Evolutionary conservation across 2,888 invertebrate genomes (phyloP).

Genomic region (Amblyjoppa fuscipennis): DNA sequence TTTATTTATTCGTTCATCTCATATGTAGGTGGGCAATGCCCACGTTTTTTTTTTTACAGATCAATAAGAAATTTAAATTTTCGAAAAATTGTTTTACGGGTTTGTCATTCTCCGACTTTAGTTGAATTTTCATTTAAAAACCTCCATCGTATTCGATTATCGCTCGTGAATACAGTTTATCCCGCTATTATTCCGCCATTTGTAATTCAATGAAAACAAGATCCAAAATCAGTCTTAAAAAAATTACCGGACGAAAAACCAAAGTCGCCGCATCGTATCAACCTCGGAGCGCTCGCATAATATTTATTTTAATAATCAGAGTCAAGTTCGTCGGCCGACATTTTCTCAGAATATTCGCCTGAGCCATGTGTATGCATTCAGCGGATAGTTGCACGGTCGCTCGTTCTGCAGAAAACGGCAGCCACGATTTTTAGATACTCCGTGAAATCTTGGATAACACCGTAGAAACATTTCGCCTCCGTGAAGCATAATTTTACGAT

Average conservation of each 20-base stretch:
- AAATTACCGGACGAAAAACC: neutral
- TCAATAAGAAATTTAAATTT: too few species aligned
- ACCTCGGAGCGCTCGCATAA: neutral
- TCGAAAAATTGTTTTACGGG: neutral
- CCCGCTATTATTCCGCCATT: neutral
- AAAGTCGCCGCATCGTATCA: neutral
- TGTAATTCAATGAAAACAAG: neutral
- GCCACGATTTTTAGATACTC: neutral
- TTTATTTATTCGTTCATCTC: too few species aligned
- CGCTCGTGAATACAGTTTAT: too few species aligned
- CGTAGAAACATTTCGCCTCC: neutral
- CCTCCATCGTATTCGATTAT: too few species aligned
- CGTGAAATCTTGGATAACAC: neutral
- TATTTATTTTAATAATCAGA: slow-evolving; percentile 58
- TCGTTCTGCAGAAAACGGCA: slow-evolving; percentile 49
- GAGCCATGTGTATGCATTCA: slow-evolving; percentile 69
- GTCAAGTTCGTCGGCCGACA: slow-evolving; percentile 68
- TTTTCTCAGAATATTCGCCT: slow-evolving; percentile 71
- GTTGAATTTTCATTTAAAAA: neutral
- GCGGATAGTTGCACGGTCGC: slow-evolving; percentile 26
- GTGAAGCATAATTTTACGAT: slow-evolving; percentile 1
- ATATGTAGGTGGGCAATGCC: too few species aligned
- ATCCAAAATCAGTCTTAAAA: neutral
- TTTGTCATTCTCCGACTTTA: neutral
- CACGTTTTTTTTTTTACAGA: too few species aligned